A percentile compares a stretch with the other conserved stretches of the same genome.
phyloP scores from a whole-genome alignment of 1,140 invertebrate species.

The Saccostrea echinata region DNA sequence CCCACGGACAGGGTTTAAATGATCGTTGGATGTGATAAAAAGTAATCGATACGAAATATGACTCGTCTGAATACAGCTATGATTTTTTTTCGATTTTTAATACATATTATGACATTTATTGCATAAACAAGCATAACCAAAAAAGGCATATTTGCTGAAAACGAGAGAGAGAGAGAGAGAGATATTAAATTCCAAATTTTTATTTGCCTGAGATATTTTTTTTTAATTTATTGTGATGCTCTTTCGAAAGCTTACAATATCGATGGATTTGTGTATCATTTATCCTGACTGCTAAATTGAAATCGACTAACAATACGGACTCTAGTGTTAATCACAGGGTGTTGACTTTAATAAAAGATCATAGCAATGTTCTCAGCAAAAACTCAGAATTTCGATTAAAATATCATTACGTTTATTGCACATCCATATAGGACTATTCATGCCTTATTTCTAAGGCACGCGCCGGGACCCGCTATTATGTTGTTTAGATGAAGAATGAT shows the following conservation, averaged over 20 bases:
- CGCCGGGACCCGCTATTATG: neutral
- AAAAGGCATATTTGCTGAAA: neutral
- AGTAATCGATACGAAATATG: neutral
- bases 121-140: neutral
- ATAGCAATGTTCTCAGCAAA: neutral
- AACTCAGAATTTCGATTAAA: constrained; percentile 33
- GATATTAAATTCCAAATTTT: neutral
- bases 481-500: neutral
- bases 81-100: no score
- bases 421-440: neutral
- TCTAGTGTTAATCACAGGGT: neutral
- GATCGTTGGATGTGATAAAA: neutral
- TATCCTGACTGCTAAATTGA: neutral
- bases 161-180: neutral
- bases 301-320: neutral
- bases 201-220: neutral
- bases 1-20: neutral
- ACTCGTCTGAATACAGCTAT: no score
- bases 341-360: constrained; percentile 17
- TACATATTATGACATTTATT: neutral
- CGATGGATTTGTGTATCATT: neutral
- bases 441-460: neutral
- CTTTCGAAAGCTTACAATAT: neutral
- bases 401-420: neutral
- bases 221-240: neutral